Evolutionary conservation across 2,797 vertebrate species (phyloP), one percentile per base, ranked within the genome.

Genomic region (Phalloptychus januarius): DNA sequence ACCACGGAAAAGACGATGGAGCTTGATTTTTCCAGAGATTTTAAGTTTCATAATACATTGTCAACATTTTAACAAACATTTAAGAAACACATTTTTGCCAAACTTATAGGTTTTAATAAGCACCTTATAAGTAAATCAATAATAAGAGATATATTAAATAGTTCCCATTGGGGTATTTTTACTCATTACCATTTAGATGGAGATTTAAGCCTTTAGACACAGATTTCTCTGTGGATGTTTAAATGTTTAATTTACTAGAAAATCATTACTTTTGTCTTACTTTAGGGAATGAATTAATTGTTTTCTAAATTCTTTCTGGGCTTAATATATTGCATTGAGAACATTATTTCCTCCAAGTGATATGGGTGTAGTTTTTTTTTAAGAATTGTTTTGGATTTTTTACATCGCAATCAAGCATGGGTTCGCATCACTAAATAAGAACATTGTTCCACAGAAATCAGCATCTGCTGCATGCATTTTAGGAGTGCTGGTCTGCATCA

Each of bases 401-500:
- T 65, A 74, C 12, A 67, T 54, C 2, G 28, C 6, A 2, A 73
- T n/a, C 5, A 70, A 63, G 71, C 16, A 4, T 15, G 38, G 75
- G 52, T 78, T 69, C 71, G 71, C 70, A 89, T 44, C 80, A 36
- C 90, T 92, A 90, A 87, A 91, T 90, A 87, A 89, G 87, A 89
- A 52, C 78, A 71, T 74, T 85, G 77, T 72, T 81, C 25, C 50
- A 61, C 56, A 71, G 74, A 12, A 56, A 69, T 65, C 33, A 42
- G 11, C 40, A 74, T 78, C 72, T 70, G 1, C 67, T 61, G 63
- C 42, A 67, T 61, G 36, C 48, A 7, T 76, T 50, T 83, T 7
- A 56, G 56, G 61, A 79, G 78, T 42, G 76, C 88, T 81, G 82
- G 70, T 88, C 77, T 88, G 70, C 84, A 82, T 90, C 89, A 38